Conservation (phyloP, 2,113 vertebrate species). For the Cettia cetti region DNA sequence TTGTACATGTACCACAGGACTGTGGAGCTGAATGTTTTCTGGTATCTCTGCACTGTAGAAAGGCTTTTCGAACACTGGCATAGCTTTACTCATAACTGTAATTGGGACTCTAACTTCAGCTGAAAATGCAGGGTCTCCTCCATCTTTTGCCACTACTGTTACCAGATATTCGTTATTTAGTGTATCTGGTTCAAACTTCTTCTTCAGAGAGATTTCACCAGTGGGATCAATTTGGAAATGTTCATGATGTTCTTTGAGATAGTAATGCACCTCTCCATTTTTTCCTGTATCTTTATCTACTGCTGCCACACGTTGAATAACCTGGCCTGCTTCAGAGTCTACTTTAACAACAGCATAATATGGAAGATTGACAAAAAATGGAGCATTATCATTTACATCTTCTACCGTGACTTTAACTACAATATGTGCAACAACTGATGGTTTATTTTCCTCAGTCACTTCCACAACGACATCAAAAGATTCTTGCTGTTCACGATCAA, state of each 20-base stretch:
- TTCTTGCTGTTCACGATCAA: conserved; percentile 89
- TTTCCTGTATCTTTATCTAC: conserved; percentile 84
- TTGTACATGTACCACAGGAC: conserved; percentile 91
- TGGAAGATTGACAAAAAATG: conserved; percentile 90
- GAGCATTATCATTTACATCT: conserved; percentile 90
- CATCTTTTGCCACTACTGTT: conserved; percentile 85
- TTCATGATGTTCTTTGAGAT: conserved; percentile 84
- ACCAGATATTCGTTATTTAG: conserved; percentile 87
- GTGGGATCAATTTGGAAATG: conserved; percentile 84
- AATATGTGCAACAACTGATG: conserved; percentile 80
- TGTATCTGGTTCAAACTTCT: conserved; percentile 82
- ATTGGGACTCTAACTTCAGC: conserved; percentile 85
- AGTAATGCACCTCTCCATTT: conserved; percentile 87
- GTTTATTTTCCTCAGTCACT: conserved; percentile 81
- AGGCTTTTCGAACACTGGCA: conserved; percentile 92
- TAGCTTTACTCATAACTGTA: conserved; percentile 91
- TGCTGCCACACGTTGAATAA: conserved; percentile 84
- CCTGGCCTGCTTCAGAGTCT: conserved; percentile 83
- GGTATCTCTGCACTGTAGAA: conserved; percentile 95
- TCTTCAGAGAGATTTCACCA: conserved; percentile 88
- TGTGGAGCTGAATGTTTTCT: conserved; percentile 87
- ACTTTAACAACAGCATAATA: conserved; percentile 91
- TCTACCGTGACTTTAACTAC: conserved; percentile 85
- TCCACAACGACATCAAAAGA: conserved; percentile 88
- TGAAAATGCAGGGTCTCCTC: conserved; percentile 84